phyloP scores from a whole-genome alignment of 2,888 invertebrate genomes.

The Eupithecia subumbrata region DNA sequence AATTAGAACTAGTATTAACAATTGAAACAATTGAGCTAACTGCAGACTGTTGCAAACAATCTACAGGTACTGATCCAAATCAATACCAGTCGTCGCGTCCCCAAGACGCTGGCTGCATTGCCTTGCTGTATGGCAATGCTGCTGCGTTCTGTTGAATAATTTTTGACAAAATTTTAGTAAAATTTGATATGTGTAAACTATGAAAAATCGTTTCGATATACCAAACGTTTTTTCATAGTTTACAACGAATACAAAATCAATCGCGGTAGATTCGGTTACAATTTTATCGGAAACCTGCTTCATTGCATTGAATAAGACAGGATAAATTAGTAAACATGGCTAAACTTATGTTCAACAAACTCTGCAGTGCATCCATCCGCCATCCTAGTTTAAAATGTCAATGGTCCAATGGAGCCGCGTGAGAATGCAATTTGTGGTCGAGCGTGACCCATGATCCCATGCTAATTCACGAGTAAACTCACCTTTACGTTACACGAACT shows the following conservation, averaged over 20 bases:
- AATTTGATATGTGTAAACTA: no score
- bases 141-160: not conserved
- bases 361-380: conserved; percentile 7
- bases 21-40: no score
- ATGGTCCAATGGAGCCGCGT: conserved; percentile 55
- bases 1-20: no score
- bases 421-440: conserved; percentile 73
- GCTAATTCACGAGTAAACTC: conserved; percentile 59
- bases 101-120: no score
- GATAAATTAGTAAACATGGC: conserved; percentile 9
- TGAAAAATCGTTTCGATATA: no score
- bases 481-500: conserved; percentile 57
- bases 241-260: not conserved
- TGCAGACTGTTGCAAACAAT: no score
- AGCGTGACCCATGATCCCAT: conserved; percentile 66
- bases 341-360: conserved; percentile 13
- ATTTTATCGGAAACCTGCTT: not conserved
- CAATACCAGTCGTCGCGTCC: no score
- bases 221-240: not conserved
- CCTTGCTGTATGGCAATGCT: no score
- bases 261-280: not conserved
- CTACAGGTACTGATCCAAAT: no score
- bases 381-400: conserved; percentile 29
- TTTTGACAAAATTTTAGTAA: not conserved
- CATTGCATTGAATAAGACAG: conserved; percentile 12